Base-by-base conservation (phyloP, 1,140 invertebrate genomes). In the Nixonia krombeini region DNA sequence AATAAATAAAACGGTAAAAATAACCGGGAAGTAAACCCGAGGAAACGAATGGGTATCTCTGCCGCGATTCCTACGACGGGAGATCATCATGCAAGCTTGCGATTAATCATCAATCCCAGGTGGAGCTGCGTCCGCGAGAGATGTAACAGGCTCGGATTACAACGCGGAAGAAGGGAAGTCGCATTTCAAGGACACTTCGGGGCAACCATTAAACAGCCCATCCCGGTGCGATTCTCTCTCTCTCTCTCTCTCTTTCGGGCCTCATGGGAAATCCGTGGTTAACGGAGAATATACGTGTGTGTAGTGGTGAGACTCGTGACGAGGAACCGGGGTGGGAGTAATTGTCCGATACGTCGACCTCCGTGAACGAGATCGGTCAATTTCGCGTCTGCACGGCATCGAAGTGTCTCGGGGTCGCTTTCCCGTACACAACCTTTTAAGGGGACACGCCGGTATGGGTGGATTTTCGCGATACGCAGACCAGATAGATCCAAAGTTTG, bases 271-370 rank as follows among this genome's bases (percentile, higher is more conserved):
- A 64, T 71, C 63, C 65, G 67, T 37, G 69, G 67, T 76, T 77
- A 78, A 78, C 72, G 63, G 44, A n/a, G n/a, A n/a, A n/a, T n/a
- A n/a, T 41, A 52, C 74, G 70, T 76, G 76, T 75, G 72, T 75
- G 70, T 74, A 78, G 76, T 57, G 65, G 53, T 67, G 67, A 73
- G 67, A 65, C 59, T 68, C 46, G 53, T 40, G 41, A 31, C 56
- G 50, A 63, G 42, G 47, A 37, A 21, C 41, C 9, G 44, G 38
- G 49, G 37, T 12, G 29, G 13, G 16, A 46, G 49, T 77, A 74
- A 77, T 75, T 72, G 72, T 63, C 46, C 17, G 45, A 70, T 56
- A 28, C 62, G 29, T 45, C 38, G 51, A 69, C 67, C 58, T 58
- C 63, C 25, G 10, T 13, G 10, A 38, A 55, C 58, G 17, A 49